Evolutionary conservation across 2,888 invertebrate genomes (phyloP), one percentile per base, ranked within the genome.

Genomic region (Netelia virgata): DNA sequence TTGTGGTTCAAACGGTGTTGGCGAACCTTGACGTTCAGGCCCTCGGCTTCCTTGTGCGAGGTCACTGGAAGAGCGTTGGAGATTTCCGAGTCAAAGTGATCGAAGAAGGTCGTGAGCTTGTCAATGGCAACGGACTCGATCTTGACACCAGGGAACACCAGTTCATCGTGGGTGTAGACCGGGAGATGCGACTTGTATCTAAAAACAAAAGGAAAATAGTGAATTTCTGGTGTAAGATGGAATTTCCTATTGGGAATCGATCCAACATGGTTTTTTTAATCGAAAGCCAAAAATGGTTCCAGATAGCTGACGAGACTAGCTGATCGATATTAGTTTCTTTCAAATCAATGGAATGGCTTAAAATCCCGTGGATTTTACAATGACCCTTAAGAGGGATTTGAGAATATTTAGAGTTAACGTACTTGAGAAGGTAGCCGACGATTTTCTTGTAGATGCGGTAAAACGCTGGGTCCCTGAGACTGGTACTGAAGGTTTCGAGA

Each of bases 1-100:
- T 96, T 95, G 94, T 97, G 96, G 93, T 96, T 96, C 50, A 97
- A 94, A 88, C 97, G 96, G 83, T 95, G 94, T 92, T 97, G 96
- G 77, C 96, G 95, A 1, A 96, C 95, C 87, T 95, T 93, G 89
- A 95, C 95, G 88, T 95, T 95, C 53, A 94, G 91, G 85, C 93
- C 92, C 14, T 91, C 87, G 90, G 92, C 94, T 92, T 95, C 94
- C 88, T 95, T 94, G 47, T 93, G 87, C 3, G 80, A 76, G 6
- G 78, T 76, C 14, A 86, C 87, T 1, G 91, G 93, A 16, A 96
- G 91, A 36, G 94, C 94, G 88, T 95, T 95, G 83, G 94, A 95
- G 36, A 97, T 93, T 88, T 96, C 95, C 70, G 95, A 90, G 88
- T 96, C 95, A 89, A 94, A 95, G 80, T 95, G 89, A 83, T 97